Evolutionary conservation across 2,113 vertebrate species (phyloP), one percentile per base, ranked within the genome.

Genomic region (Anhinga anhinga): DNA sequence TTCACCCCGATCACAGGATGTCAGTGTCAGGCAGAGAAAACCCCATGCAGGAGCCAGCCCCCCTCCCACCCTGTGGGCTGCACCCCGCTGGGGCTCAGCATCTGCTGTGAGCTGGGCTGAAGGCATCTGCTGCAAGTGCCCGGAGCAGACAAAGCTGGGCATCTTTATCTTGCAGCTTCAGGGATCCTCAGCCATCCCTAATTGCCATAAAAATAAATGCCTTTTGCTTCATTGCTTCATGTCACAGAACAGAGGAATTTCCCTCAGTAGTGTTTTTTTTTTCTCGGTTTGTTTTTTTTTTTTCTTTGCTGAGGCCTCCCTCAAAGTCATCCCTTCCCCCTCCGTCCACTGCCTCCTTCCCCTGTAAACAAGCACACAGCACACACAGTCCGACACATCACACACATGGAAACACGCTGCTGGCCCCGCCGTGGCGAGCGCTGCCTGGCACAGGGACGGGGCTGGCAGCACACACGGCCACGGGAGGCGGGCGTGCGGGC

Each of bases 201-300:
- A 96, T 95, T 95, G 88, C 92, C 90, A 72, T 89, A 91, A 95
- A 96, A 95, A 97, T 47, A 95, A 96, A 89, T 71, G 84, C n/a
- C 66, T 95, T 97, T 93, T 82, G 76, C 90, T 94, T 94, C 88
- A 16, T 93, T 80, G 76, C 90, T 94, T 94, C 88, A 16, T 85
- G 74, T 90, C 94, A 65, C 85, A 58, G 79, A 87, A 59, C 50
- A 94, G 70, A 88, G 88, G 96, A 94, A 96, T 96, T 94, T 92
- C 95, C 90, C 61, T 81, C 82, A 0, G 23, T 17, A 15, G 29
- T 18, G 13, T 52, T 27, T 25, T 63, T 49, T 49, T 38, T 5
- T 3, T 3, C 11, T 30, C 5, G 1, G 20, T 70, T 55, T 50
- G 18, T 1, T 55, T 18, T 30, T 44, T 44, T 44, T 44, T 59